phyloP scores from a whole-genome alignment of 2,113 vertebrate genomes.

The Platichthys flesus region DNA sequence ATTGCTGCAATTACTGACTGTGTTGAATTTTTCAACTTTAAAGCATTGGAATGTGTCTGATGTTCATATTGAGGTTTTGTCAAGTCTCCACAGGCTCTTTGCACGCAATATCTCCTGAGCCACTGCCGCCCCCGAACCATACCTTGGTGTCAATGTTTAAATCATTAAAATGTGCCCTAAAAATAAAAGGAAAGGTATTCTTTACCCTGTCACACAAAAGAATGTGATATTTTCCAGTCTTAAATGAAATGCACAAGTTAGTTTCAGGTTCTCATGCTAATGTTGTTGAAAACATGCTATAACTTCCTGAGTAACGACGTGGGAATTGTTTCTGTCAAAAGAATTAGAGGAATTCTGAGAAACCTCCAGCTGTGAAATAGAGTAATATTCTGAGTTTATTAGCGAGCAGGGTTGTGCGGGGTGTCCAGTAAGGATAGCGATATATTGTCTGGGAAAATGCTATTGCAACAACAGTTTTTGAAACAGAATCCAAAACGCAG shows the following conservation, averaged over 20 bases:
- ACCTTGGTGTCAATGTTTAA: background rate
- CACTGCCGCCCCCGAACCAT: background rate
- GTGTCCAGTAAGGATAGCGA: slow-evolving; percentile 38
- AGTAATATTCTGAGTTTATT: slow-evolving; percentile 65
- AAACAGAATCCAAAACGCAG: slow-evolving; percentile 47
- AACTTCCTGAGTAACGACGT: slow-evolving; percentile 47
- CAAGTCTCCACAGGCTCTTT: background rate
- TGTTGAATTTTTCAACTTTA: background rate
- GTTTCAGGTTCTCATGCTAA: slow-evolving; percentile 40
- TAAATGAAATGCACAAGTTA: slow-evolving; percentile 23
- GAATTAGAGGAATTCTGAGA: slow-evolving; percentile 58
- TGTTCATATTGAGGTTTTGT: no score
- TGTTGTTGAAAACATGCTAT: slow-evolving; percentile 50
- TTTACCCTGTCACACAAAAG: background rate
- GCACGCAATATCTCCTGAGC: background rate
- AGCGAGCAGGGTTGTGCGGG: slow-evolving; percentile 43
- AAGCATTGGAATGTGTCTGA: background rate
- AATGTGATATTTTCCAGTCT: slow-evolving; percentile 21
- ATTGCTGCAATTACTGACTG: background rate
- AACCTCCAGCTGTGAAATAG: slow-evolving; percentile 69
- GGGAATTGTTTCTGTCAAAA: slow-evolving; percentile 66
- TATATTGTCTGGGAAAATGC: slow-evolving; percentile 60
- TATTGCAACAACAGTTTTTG: slow-evolving; percentile 50
- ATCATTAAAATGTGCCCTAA: slow-evolving; percentile 9
- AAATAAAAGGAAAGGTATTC: slow-evolving; percentile 11